Evolutionary conservation across 2,797 vertebrate genomes (phyloP), one percentile per base, ranked within the genome.

Genomic region (Hippocampus kuda): DNA sequence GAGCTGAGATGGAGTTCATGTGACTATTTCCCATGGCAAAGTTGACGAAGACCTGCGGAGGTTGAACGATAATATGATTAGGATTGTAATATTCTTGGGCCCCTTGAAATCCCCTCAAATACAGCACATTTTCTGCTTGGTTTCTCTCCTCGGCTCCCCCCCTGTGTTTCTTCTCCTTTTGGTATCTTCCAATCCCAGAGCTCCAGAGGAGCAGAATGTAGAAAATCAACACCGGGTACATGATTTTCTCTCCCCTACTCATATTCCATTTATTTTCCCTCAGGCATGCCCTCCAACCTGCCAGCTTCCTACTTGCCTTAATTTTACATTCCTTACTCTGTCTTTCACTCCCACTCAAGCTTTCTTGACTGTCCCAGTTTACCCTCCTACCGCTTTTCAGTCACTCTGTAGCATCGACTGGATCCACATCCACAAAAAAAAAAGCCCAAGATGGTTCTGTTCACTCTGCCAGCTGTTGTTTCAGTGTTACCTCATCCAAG

Each of bases 31-130:
- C 93, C 90, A 92, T 93, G 73, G 96, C 95, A 75, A 98, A 99
- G 90, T 97, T 95, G 89, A 97, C 98, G 88, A 97, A 99, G 85
- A 97, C 95, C 97, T 98, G 78, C 44, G 24, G 71, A 69, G 16
- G 24, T 72, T 62, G 26, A 77, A 41, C 60, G 77, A 69, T 79
- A 62, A 82, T 67, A 68, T 10, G 2, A 27, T 38, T 54, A 46
- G 2, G 6, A 62, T 62, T 20, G 72, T 63, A 61, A 44, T 2
- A 41, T 51, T 51, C 1, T 57, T 63, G 63, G 60, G 73, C 64
- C 42, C 27, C 66, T 38, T 66, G 4, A 66, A 68, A 38, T 66
- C 1, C 2, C 16, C 34, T 3, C 7, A 0, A 22, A 75, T 67
- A 57, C 8, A 63, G 20, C 42, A 38, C 46, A 67, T 70, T 59